Conservation (phyloP, 2,888 invertebrate genomes). For the Ectemnius lituratus region DNA sequence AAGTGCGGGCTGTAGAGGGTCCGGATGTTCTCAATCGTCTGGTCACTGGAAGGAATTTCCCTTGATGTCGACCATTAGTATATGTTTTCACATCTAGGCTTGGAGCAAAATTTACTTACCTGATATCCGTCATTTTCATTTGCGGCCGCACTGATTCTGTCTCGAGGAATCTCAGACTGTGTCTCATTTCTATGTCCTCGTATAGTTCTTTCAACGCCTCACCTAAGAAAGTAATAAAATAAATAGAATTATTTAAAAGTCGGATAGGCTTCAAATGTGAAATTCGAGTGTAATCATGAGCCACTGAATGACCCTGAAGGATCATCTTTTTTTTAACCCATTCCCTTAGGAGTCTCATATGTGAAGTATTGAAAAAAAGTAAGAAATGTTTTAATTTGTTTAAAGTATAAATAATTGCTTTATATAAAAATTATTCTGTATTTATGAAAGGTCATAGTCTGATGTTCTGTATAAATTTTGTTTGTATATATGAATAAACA, state of each 20-base stretch:
- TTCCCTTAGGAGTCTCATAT: no score
- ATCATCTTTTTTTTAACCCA: no score
- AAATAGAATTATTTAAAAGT: neutral
- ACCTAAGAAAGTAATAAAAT: constrained; percentile 76
- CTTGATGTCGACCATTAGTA: constrained; percentile 77
- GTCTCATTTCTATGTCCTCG: constrained; percentile 89
- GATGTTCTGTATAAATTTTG: neutral
- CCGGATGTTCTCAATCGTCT: constrained; percentile 89
- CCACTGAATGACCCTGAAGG: no score
- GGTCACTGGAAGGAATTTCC: constrained; percentile 82
- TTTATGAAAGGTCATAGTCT: no score
- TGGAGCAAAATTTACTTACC: constrained; percentile 81
- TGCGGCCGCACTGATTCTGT: constrained; percentile 96
- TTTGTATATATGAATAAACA: no score
- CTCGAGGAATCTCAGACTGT: constrained; percentile 92
- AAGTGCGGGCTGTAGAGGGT: constrained; percentile 94
- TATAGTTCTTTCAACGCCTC: constrained; percentile 90
- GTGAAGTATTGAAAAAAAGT: no score
- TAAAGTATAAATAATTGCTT: no score
- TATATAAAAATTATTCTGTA: no score
- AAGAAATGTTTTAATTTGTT: no score
- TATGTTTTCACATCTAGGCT: constrained; percentile 72
- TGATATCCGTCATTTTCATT: constrained; percentile 95
- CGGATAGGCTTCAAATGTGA: no score
- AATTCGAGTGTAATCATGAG: no score